Base-by-base conservation (phyloP, 2,888 invertebrate genomes). In the Calameuta pallipes region DNA sequence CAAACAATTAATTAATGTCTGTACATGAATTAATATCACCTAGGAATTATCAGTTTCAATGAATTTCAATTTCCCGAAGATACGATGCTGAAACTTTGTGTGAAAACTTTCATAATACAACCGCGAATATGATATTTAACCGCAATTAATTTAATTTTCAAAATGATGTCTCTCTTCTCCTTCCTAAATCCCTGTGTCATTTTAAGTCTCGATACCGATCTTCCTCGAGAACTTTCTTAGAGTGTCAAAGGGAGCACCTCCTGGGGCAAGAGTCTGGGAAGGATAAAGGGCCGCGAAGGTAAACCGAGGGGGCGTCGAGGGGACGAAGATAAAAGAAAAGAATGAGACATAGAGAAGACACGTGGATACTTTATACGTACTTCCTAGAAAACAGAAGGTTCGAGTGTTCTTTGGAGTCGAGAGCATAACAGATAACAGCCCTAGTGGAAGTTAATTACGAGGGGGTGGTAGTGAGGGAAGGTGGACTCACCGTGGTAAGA, bases 391-490 rank as follows among this genome's bases (percentile, higher is more conserved):
- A 81, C 82, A 56, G 80, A 78, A 83, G 82, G 81, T 82, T 83
- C 82, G 79, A 79, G 77, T 80, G 76, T 75, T 79, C 77, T 76
- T 75, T 31, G 34, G 73, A 76, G 73, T 75, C 37, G 82, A 79
- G 71, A 74, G 80, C 78, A 79, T 81, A 78, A 82, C 79, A 81
- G 84, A 87, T 86, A 84, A 83, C 84, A 87, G 80, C 82, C 79
- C 83, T 88, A 86, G 87, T 87, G 82, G 86, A 83, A 84, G 86
- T 87, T 88, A 88, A 87, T 87, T 87, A 86, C 82, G 80, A 82
- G 83, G 79, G 82, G 83, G 80, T 80, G 82, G 83, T 83, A 86
- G 84, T 79, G 69, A 77, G 76, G 56, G 34, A 34, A 12, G 33
- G 73, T 35, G 30, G 82, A 81, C 79, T 77, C 80, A 80, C 80